These are phyloP conservation scores for Pocota personata DNA, from an alignment of 2,888 invertebrate genomes.

Conservation along the genomic window DNA sequence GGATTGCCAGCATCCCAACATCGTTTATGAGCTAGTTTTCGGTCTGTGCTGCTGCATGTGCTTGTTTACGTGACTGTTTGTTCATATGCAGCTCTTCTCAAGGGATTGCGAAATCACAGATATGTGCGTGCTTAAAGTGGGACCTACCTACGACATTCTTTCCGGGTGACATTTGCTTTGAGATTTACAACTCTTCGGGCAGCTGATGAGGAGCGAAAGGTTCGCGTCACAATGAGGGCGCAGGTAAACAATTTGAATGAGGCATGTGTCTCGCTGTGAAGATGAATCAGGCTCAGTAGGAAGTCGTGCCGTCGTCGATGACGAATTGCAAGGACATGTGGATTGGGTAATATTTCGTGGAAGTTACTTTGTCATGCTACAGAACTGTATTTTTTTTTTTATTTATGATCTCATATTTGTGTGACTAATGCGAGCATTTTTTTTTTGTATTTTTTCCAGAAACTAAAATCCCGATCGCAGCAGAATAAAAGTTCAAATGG, in stretches of 20 bases:
- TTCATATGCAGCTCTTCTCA: constrained; percentile 26
- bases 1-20: neutral
- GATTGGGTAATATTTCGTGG: constrained; percentile 29
- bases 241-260: constrained; percentile 48
- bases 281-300: constrained; percentile 54
- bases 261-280: neutral
- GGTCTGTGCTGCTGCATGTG: neutral
- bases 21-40: constrained; percentile 26
- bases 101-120: constrained; percentile 32
- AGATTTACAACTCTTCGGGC: constrained; percentile 57
- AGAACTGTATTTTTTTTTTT: neutral
- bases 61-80: constrained; percentile 46
- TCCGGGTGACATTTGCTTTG: constrained; percentile 38
- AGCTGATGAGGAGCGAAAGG: constrained; percentile 38
- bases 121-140: constrained; percentile 1
- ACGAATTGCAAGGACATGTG: constrained; percentile 27
- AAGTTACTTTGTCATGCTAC: constrained; percentile 18
- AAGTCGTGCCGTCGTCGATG: constrained; percentile 37
- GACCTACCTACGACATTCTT: constrained; percentile 27
- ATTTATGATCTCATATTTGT: constrained; percentile 32
- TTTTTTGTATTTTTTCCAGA: constrained; percentile 68
- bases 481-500: constrained; percentile 79
- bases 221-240: constrained; percentile 3
- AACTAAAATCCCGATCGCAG: constrained; percentile 71
- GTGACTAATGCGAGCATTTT: constrained; percentile 23